phyloP scores from a whole-genome alignment of 2,797 vertebrate species.

The Phrynocephalus guinanensis region DNA sequence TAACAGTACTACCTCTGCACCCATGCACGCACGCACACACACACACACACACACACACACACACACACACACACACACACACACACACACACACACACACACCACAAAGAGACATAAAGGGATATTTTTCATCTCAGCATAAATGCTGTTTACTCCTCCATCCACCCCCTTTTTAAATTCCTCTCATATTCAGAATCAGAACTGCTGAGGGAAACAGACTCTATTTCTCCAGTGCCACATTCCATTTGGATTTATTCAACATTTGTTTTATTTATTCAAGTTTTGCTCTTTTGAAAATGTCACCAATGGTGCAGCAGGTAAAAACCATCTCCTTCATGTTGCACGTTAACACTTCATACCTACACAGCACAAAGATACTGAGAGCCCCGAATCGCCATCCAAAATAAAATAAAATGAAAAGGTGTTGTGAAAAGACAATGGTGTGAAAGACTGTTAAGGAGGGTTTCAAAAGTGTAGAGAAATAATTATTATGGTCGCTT shows the following conservation, averaged over 20 bases:
- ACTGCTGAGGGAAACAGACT: constrained; percentile 25
- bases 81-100: not conserved
- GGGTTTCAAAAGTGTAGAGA: not conserved
- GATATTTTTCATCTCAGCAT: constrained; percentile 31
- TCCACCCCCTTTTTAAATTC: constrained; percentile 43
- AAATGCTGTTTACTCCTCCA: constrained; percentile 47
- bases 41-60: not conserved
- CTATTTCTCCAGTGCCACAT: constrained; percentile 47
- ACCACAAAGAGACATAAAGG: constrained; percentile 16
- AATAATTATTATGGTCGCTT: not conserved
- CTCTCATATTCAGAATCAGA: constrained; percentile 35
- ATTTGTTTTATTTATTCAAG: constrained; percentile 68
- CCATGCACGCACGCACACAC: not conserved
- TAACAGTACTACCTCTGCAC: not conserved
- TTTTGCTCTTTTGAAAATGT: constrained; percentile 72
- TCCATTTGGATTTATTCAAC: constrained; percentile 61
- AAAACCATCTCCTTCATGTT: constrained; percentile 56
- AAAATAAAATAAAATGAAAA: not conserved
- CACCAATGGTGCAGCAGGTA: constrained; percentile 51
- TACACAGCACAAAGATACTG: constrained; percentile 44
- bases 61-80: not conserved
- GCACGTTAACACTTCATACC: constrained; percentile 45
- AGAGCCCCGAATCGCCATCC: constrained; percentile 31
- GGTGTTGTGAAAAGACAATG: not conserved
- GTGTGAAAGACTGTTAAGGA: constrained; percentile 8